Evolutionary conservation across 2,113 vertebrate species (phyloP).

Genomic region (rat (Rattus norvegicus)): GRCr8 NC_086035.1:52662001-52662500

Average conservation of each 20-base stretch:
- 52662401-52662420: neutral
- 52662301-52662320: neutral
- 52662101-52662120: neutral
- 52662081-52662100: neutral
- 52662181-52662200: neutral
- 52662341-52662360: neutral
- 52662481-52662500: neutral
- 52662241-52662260: neutral
- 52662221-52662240: neutral
- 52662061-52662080: neutral
- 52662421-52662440: neutral
- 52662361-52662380: neutral
- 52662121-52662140: neutral
- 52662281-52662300: neutral
- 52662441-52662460: neutral
- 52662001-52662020: neutral
- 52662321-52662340: slow-evolving; percentile 1
- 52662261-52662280: neutral
- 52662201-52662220: neutral
- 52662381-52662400: neutral
- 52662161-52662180: neutral
- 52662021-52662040: neutral
- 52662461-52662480: neutral
- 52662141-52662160: neutral
- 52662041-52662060: neutral